These are phyloP conservation scores for Hafferia zeledoni DNA, from an alignment of 2,797 vertebrate species.

Conservation along the genomic window DNA sequence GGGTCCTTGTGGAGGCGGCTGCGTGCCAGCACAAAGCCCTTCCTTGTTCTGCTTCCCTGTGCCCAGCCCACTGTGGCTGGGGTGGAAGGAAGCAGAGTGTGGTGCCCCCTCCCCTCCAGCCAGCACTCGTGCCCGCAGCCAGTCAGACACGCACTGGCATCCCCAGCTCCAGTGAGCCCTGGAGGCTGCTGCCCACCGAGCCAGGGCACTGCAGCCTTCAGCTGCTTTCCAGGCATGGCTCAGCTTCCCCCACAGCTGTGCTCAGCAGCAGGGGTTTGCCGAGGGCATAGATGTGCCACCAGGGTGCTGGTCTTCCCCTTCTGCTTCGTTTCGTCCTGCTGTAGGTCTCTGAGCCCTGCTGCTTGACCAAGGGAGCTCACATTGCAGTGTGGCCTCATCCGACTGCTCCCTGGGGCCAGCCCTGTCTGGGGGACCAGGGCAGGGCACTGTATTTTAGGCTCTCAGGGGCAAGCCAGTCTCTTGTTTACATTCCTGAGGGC, in stretches of 20 bases:
- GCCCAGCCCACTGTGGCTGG: rapidly evolving
- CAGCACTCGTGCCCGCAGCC: rapidly evolving
- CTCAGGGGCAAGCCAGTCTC: neutral
- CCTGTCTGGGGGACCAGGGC: neutral
- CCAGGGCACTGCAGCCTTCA: neutral
- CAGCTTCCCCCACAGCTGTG: rapidly evolving
- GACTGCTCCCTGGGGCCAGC: neutral
- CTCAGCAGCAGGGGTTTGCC: neutral
- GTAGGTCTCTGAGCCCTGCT: neutral
- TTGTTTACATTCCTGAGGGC: neutral
- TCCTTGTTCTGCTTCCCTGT: constrained; percentile 24
- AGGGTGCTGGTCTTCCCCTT: neutral
- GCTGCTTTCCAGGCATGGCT: neutral
- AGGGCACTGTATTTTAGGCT: neutral
- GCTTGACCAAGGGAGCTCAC: rapidly evolving
- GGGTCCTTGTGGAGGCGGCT: neutral
- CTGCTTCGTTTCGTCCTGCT: neutral
- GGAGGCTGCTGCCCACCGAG: neutral
- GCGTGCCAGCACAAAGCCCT: neutral
- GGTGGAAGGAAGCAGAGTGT: neutral
- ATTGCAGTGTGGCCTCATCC: neutral
- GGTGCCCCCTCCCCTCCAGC: neutral
- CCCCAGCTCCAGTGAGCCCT: neutral
- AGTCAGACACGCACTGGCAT: rapidly evolving
- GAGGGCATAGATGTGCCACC: neutral